Evolutionary conservation across 92 coral and sea anemone species (phyloP), one percentile per base, ranked within the genome.

Genomic region (Diadumene lineata): DNA sequence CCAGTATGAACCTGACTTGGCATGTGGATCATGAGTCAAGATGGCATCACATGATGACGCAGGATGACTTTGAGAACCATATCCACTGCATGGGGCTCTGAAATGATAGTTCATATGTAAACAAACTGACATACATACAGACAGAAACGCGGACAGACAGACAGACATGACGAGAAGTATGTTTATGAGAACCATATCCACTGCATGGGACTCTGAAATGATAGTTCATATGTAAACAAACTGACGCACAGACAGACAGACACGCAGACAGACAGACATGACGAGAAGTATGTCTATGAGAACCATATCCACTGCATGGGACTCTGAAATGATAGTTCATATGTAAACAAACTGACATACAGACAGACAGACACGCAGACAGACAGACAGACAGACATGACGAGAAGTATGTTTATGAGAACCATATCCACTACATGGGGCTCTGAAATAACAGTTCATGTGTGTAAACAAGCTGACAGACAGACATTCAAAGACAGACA

Each of bases 1-100:
- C 98, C 98, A 94, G 70, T 86, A 92, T 1, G 92, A 79, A 0
- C 98, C 97, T 31, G 91, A 88, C 71, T 68, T 85, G 29, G 89
- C 81, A 0, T 77, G 67, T 11, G 91, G 91, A 16, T 80, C 71
- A 11, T 92, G 50, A 16, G 75, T 75, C 34, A 86, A 79, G 25
- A 94, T 64, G 46, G 87, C 96, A 25, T 91, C 96, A 66, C 98
- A 94, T 24, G 98, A 94, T 68, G 85, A 77, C 0, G 92, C 93
- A 15, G 98, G 98, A 50, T 92, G 92, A 29, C 73, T 63, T 24
- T 63, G 75, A 34, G 98, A 88, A 7, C 98, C 98, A 29, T 88
- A 81, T 21, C 96, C 96, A 51, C 82, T 79, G 21, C 80, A 84
- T 11, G 86, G 81, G 6, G 48, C 81, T 15, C 81, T 76, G 72